These are phyloP conservation scores for Flabesymbios commensalis DNA, from an alignment of 2,888 invertebrate species.

Conservation along the genomic window DNA sequence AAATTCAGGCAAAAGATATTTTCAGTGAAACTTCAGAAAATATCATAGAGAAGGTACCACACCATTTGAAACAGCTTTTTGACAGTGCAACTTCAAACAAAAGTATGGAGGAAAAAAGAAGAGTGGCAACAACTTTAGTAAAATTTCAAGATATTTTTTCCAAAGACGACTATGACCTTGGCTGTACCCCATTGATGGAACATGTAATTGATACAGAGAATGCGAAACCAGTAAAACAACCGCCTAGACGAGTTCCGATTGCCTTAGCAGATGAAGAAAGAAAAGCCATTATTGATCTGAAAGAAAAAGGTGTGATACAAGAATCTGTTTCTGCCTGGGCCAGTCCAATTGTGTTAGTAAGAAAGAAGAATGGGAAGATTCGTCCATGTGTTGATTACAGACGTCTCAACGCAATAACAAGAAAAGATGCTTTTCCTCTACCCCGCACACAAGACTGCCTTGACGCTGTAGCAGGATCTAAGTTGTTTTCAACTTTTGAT, in stretches of 20 bases:
- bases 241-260: neutral
- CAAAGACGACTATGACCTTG: neutral
- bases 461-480: neutral
- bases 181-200: neutral
- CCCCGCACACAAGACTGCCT: neutral
- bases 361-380: neutral
- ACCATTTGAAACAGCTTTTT: neutral
- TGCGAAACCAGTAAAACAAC: neutral
- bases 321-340: neutral
- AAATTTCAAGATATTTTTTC: neutral
- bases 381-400: slow-evolving; percentile 2
- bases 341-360: neutral
- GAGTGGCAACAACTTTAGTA: neutral
- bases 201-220: neutral
- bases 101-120: neutral
- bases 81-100: neutral
- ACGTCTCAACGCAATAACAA: neutral
- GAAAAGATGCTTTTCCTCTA: neutral
- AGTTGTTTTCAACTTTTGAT: neutral
- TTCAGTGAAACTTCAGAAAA: neutral
- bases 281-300: neutral
- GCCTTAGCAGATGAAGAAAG: neutral
- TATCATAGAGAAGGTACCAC: neutral
- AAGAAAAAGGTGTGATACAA: neutral
- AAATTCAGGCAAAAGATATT: too few species aligned